phyloP scores from a whole-genome alignment of 2,888 invertebrate species.

The Sialis fuliginosa region DNA sequence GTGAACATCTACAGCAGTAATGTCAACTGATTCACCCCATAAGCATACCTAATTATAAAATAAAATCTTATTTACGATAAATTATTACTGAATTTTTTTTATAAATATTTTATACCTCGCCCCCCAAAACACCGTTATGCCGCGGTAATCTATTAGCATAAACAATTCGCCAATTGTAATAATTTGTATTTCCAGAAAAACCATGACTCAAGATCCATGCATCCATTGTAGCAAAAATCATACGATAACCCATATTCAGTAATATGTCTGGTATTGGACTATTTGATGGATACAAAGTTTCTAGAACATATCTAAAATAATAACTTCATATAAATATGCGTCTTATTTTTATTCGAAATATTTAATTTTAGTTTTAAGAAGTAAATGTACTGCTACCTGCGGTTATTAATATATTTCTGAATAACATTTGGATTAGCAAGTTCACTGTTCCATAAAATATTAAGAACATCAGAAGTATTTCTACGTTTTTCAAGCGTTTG shows the following conservation, averaged over 20 bases:
- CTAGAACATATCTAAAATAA: conserved; percentile 47
- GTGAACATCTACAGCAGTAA: conserved; percentile 44
- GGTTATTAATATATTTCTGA: conserved; percentile 37
- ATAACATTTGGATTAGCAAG: conserved; percentile 51
- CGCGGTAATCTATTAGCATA: conserved; percentile 45
- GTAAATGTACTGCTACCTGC: conserved; percentile 14
- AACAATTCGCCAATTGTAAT: conserved; percentile 59
- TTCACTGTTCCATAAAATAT: conserved; percentile 65
- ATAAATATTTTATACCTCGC: conserved; percentile 26
- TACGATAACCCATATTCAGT: conserved; percentile 46
- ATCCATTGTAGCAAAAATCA: conserved; percentile 65
- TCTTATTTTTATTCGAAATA: too few relatives aligned
- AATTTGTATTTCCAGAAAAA: conserved; percentile 59
- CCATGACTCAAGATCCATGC: conserved; percentile 79
- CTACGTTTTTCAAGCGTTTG: conserved; percentile 19
- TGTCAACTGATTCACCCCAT: conserved; percentile 64
- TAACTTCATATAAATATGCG: too few relatives aligned
- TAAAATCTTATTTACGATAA: too few relatives aligned
- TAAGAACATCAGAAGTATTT: conserved; percentile 25
- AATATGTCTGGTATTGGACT: conserved; percentile 41
- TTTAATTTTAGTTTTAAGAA: too few relatives aligned
- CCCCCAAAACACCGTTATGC: conserved; percentile 35
- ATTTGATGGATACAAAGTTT: conserved; percentile 56
- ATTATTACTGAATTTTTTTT: too few relatives aligned
- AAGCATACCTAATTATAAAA: conserved; percentile 37